A percentile compares a stretch with the other conserved stretches of the same genome.
These are phyloP conservation scores for Yponomeuta cagnagella DNA, from an alignment of 2,888 invertebrate species.

Conservation along the genomic window DNA sequence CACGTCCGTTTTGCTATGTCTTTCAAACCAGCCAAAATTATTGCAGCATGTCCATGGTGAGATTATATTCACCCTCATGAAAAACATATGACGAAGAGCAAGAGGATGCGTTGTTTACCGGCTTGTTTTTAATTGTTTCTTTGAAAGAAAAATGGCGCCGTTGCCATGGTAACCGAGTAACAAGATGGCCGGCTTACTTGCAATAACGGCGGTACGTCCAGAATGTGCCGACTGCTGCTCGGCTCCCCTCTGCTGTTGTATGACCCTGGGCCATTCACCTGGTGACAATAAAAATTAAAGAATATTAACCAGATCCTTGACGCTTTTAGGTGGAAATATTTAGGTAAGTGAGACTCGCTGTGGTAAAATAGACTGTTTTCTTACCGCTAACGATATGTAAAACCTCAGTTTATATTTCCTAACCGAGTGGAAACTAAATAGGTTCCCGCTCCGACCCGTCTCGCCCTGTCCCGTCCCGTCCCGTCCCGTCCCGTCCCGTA, in stretches of 20 bases:
- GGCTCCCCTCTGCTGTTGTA: constrained; percentile 65
- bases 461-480: too few relatives aligned
- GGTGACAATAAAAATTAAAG: constrained; percentile 14
- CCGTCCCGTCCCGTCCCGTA: too few relatives aligned
- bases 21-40: too few relatives aligned
- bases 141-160: background rate
- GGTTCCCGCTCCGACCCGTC: too few relatives aligned
- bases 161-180: background rate
- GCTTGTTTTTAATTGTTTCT: background rate
- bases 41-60: too few relatives aligned
- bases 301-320: background rate
- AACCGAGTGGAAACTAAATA: too few relatives aligned
- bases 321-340: background rate
- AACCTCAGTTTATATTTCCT: too few relatives aligned
- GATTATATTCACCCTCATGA: too few relatives aligned
- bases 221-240: constrained; percentile 61
- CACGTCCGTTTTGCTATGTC: too few relatives aligned
- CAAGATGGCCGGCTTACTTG: constrained; percentile 67
- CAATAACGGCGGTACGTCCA: constrained; percentile 80
- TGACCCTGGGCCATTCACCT: constrained; percentile 70
- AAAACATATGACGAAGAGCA: background rate
- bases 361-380: too few relatives aligned
- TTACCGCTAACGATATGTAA: too few relatives aligned
- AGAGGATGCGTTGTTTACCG: background rate
- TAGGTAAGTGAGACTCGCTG: too few relatives aligned